phyloP scores from a whole-genome alignment of 2,888 invertebrate species.

The Lithophane socia region DNA sequence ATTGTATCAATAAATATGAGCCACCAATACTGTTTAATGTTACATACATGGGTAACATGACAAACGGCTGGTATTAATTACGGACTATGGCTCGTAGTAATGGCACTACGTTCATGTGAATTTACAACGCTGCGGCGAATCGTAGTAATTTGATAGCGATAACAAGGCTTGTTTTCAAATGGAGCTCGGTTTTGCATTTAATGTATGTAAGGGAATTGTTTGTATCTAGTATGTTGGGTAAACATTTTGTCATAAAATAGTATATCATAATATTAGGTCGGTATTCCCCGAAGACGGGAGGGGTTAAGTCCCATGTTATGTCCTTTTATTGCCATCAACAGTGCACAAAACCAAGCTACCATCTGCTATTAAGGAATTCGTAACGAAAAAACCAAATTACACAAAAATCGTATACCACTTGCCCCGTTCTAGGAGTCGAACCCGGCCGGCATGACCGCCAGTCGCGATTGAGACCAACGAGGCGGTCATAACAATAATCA shows the following conservation, averaged over 20 bases:
- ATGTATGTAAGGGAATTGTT: background rate
- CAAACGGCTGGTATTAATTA: constrained; percentile 48
- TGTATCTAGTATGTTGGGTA: background rate
- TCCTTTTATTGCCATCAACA: background rate
- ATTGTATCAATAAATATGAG: constrained; percentile 23
- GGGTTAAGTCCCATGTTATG: background rate
- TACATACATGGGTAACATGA: constrained; percentile 26
- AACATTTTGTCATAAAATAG: background rate
- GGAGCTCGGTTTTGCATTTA: constrained; percentile 9
- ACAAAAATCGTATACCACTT: too few relatives aligned
- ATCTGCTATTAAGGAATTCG: too few relatives aligned
- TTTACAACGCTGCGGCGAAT: constrained; percentile 47
- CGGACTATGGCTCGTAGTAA: constrained; percentile 16
- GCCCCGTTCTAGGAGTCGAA: background rate
- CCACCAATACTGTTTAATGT: constrained; percentile 28
- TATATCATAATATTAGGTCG: background rate
- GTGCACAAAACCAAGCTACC: too few relatives aligned
- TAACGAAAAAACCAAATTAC: too few relatives aligned
- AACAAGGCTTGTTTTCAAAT: constrained; percentile 39
- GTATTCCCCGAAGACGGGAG: too few relatives aligned
- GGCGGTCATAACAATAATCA: background rate
- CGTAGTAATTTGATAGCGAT: constrained; percentile 41
- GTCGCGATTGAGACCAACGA: background rate
- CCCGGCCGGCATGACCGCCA: background rate
- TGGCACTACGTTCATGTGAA: constrained; percentile 33